Percentiles rank a stretch among this genome's conserved stretches.
These are phyloP conservation scores for Manacus vitellinus DNA, from an alignment of 2,113 vertebrate species.

Conservation along the genomic window DNA sequence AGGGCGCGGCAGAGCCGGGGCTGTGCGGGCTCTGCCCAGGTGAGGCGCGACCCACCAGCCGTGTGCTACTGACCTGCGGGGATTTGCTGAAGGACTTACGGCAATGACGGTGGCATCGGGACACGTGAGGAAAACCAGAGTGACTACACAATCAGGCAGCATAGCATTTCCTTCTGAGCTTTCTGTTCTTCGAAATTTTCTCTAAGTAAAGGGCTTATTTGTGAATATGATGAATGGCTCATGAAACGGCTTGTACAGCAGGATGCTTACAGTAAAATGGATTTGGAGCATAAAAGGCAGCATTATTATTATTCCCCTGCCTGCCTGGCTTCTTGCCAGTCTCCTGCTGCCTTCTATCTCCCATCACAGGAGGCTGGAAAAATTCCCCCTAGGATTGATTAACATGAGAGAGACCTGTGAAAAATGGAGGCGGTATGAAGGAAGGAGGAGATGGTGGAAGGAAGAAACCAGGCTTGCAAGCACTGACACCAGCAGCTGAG, in stretches of 20 bases:
- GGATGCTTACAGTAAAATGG: not conserved
- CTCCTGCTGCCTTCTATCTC: slow-evolving; percentile 15
- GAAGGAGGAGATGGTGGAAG: not conserved
- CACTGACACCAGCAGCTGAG: not conserved
- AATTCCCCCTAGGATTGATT: not conserved
- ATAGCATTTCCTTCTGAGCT: not conserved
- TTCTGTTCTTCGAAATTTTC: not conserved
- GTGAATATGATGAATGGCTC: not conserved
- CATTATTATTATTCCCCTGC: not conserved
- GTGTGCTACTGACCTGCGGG: not conserved
- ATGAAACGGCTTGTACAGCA: not conserved
- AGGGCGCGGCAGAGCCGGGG: not conserved
- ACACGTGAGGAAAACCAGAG: not conserved
- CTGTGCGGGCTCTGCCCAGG: accelerated
- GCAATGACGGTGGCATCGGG: not conserved
- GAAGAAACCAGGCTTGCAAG: not conserved
- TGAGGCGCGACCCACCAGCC: not conserved
- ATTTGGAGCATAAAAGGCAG: not conserved
- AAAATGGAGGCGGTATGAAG: not conserved
- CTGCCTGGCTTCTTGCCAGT: not conserved
- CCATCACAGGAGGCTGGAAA: not conserved
- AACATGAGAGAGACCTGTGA: not conserved
- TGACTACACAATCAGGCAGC: not conserved
- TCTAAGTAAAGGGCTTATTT: not conserved
- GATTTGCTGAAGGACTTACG: not conserved